These are phyloP conservation scores for Hyperopisus bebe DNA, from an alignment of 2,113 vertebrate species.

Conservation along the genomic window DNA sequence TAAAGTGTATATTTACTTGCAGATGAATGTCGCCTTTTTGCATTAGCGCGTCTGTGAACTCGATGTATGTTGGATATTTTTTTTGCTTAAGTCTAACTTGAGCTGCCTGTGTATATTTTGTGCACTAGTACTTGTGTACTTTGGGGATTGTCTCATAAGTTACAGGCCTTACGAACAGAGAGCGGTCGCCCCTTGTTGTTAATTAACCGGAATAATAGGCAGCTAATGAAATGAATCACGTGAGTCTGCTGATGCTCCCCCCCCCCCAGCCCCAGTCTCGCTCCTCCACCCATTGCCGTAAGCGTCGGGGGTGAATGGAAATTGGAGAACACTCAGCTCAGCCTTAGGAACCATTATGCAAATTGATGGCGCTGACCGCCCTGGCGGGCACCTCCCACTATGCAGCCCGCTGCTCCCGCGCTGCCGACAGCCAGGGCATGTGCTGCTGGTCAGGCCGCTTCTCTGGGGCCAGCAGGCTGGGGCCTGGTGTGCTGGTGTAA, in stretches of 20 bases:
- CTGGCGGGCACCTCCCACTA: not conserved
- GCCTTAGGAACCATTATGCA: conserved; percentile 2
- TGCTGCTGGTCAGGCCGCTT: not conserved
- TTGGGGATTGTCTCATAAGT: not conserved
- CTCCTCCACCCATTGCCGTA: not conserved
- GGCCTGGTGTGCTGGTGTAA: not conserved
- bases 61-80: not conserved
- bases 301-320: not conserved
- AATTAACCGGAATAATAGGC: not conserved
- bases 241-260: not conserved
- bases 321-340: not conserved
- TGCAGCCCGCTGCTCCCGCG: not conserved
- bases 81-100: not conserved
- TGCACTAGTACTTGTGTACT: not conserved
- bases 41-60: not conserved
- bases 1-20: not conserved
- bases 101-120: not conserved
- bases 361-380: not conserved
- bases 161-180: not conserved
- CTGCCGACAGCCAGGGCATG: not conserved
- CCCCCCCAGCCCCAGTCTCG: not conserved
- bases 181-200: conserved; percentile 12
- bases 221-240: conserved; percentile 9
- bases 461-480: not conserved
- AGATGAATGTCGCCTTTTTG: not conserved